These are phyloP conservation scores for Ascidia mentula DNA, from an alignment of 23 tunicate species.

Conservation along the genomic window DNA sequence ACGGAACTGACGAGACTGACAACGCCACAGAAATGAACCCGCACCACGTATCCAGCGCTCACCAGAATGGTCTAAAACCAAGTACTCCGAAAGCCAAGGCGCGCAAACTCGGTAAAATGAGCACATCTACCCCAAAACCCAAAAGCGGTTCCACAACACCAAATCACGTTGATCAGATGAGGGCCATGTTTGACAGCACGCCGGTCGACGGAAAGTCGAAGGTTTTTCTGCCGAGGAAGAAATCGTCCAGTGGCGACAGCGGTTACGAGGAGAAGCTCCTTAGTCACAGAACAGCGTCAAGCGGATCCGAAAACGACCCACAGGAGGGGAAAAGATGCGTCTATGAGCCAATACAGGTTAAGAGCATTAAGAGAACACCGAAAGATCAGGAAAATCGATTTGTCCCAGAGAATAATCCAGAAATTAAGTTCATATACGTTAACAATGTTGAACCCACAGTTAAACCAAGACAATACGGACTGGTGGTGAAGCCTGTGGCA, in stretches of 20 bases:
- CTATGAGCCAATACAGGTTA: not conserved
- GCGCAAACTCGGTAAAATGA: not conserved
- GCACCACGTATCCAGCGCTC: not conserved
- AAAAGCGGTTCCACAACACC: not conserved
- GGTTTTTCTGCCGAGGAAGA: not conserved
- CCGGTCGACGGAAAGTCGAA: not conserved
- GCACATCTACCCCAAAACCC: not conserved
- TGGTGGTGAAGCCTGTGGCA: not conserved
- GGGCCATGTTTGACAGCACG: not conserved
- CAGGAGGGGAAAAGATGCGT: not conserved
- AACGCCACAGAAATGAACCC: not conserved
- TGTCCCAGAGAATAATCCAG: not conserved
- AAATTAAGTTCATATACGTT: not conserved
- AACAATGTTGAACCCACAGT: not conserved
- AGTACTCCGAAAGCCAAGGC: not conserved
- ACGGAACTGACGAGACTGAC: not conserved
- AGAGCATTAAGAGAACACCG: not conserved
- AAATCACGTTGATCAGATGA: constrained; percentile 5
- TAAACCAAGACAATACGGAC: not conserved
- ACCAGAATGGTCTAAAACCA: not conserved
- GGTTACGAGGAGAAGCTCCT: not conserved
- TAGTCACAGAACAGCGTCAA: not conserved
- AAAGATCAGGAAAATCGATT: not conserved
- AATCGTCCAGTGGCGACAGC: not conserved
- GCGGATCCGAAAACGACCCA: not conserved